Evolutionary conservation across 2,113 vertebrate species (phyloP), one percentile per base, ranked within the genome.

Genomic region (Poeciliopsis occidentalis): DNA sequence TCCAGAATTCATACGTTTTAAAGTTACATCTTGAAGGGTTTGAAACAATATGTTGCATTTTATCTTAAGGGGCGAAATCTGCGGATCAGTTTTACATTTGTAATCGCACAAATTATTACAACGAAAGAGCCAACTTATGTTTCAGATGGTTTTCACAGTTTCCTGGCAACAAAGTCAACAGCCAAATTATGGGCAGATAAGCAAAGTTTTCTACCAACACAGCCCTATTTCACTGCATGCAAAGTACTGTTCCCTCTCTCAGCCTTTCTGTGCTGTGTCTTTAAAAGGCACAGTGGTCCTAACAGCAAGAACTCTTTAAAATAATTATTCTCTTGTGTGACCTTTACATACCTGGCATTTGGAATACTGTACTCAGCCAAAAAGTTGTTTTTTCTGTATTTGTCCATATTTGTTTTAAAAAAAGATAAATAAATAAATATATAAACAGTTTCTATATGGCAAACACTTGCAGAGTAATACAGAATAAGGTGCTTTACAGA

Each of bases 311-410:
- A 15, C 60, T 75, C 37, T 83, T 70, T 74, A 80, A 57, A 60
- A 77, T 11, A 85, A 69, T 74, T 10, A 76, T 79, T 81, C 76
- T 72, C 17, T 29, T 26, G 1, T 75, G 62, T 70, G 81, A 88
- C 87, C 84, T 91, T 90, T 87, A 75, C 69, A 70, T 84, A n/a
- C 74, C 61, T 85, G 86, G 70, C 82, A 85, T 88, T 88, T 89
- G 39, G 82, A 87, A 81, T 66, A 29, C 85, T 76, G 34, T 60
- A 75, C 67, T 89, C 66, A 76, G 70, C 74, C 70, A 75, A 77
- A 76, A 76, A 71, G 51, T 73, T 60, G 30, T 47, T 76, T 65
- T 75, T 69, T 74, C 41, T 73, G 64, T 73, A 72, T 82, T n/a
- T n/a, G n/a, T n/a, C n/a, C n/a, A n/a, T n/a, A n/a, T n/a, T n/a